phyloP scores from a whole-genome alignment of 2,113 vertebrate species.

The Caloenas nicobarica region DNA sequence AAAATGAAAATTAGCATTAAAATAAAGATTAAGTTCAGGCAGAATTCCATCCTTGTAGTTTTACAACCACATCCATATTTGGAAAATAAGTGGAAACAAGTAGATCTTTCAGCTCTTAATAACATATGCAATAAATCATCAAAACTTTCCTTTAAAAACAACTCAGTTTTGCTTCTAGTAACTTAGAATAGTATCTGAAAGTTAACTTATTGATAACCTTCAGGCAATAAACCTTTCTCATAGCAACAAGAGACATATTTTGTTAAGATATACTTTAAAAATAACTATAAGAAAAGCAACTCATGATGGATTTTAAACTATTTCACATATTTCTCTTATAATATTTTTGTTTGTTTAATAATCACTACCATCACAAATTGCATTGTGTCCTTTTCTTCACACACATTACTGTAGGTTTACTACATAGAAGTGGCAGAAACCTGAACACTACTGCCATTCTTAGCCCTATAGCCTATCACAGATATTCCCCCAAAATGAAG shows the following conservation, averaged over 20 bases:
- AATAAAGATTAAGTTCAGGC: slow-evolving; percentile 1
- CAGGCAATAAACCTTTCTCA: slow-evolving; percentile 12
- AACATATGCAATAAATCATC: neutral
- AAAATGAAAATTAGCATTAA: neutral
- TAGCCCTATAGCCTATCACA: neutral
- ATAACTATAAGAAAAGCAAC: neutral
- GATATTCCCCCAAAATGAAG: neutral
- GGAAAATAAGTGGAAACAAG: slow-evolving; percentile 4
- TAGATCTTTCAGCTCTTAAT: neutral
- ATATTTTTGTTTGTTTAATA: neutral
- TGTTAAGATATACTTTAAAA: neutral
- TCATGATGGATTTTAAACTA: neutral
- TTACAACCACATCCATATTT: neutral
- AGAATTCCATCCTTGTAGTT: neutral
- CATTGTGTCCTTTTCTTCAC: neutral
- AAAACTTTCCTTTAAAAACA: neutral
- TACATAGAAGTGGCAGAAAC: neutral
- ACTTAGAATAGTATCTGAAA: slow-evolving; percentile 21
- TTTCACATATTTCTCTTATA: neutral
- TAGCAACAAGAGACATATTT: neutral
- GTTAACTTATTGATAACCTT: slow-evolving; percentile 35
- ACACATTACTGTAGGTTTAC: neutral
- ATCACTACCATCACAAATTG: neutral
- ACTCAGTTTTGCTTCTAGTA: neutral
- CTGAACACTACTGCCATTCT: neutral